phyloP scores from a whole-genome alignment of 2,888 invertebrate species.

The Aphidius colemani region DNA sequence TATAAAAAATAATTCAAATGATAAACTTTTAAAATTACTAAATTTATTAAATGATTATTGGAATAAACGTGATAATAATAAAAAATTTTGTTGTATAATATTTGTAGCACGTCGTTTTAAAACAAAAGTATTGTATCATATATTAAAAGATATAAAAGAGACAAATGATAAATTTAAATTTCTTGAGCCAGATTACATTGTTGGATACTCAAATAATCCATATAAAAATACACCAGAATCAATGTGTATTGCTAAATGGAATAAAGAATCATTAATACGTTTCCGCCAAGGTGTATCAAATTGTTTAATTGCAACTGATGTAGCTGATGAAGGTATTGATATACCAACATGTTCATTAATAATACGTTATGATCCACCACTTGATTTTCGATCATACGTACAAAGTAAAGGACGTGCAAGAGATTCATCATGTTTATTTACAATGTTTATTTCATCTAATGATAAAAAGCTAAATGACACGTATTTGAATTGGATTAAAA shows the following conservation, averaged over 20 bases:
- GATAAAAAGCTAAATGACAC: slow-evolving; percentile 60
- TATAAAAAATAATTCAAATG: slow-evolving; percentile 65
- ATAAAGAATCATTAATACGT: slow-evolving; percentile 63
- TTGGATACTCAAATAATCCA: slow-evolving; percentile 70
- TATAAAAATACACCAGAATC: slow-evolving; percentile 65
- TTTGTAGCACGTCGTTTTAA: slow-evolving; percentile 77
- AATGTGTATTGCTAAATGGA: slow-evolving; percentile 64
- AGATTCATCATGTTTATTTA: slow-evolving; percentile 66
- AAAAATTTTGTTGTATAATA: slow-evolving; percentile 70
- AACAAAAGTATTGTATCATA: slow-evolving; percentile 74
- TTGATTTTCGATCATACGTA: slow-evolving; percentile 80
- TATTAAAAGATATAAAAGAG: slow-evolving; percentile 61
- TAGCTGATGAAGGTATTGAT: slow-evolving; percentile 90
- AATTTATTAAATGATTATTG: slow-evolving; percentile 24
- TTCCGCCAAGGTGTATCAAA: slow-evolving; percentile 69
- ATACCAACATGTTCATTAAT: slow-evolving; percentile 82
- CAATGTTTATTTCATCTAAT: slow-evolving; percentile 62
- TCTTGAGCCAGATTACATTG: slow-evolving; percentile 72
- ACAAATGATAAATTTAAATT: slow-evolving; percentile 63
- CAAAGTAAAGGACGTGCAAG: slow-evolving; percentile 91
- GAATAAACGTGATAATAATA: slow-evolving; percentile 37
- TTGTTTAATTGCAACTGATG: slow-evolving; percentile 74
- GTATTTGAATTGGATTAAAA: slow-evolving; percentile 48
- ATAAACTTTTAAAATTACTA: slow-evolving; percentile 69
- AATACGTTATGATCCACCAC: slow-evolving; percentile 72